Base-by-base conservation (phyloP, 2,797 vertebrate species). In the Cichlasoma orientale region DNA sequence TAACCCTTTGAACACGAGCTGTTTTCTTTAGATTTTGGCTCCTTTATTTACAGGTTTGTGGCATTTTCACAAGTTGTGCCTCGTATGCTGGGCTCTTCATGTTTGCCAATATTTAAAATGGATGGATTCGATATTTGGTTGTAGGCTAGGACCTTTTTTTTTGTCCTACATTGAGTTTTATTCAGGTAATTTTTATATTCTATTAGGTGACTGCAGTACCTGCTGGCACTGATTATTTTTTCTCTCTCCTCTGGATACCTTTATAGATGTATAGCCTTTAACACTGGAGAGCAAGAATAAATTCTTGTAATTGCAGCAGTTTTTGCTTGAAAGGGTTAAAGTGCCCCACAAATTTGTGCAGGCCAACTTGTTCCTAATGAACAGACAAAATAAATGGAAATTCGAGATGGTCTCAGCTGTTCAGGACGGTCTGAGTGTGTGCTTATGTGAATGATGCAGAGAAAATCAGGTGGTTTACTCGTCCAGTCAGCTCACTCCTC, bases 401-500 rank as follows among this genome's bases (percentile, higher is more conserved):
- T 11, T 3, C 36, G 23, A 4, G 44, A 61, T 59, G 4, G 78
- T 53, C 57, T 75, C 41, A 79, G 82, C 36, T 73, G 68, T 77
- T 50, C 10, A 52, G 70, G 29, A 69, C 21, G 16, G 14, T 55
- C 27, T 75, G 38, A 58, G 38, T 72, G 27, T 69, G 56, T 82
- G 47, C 61, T 36, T 69, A 54, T 82, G 70, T 75, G 74, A 16
- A 72, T 7, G 14, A 50, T 29, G 41, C 19, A 7, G 36, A 77
- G 47, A 55, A 72, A 86, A 82, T 86, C 77, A 78, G 79, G 82
- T 88, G 86, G 69, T 81, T 86, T 80, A 76, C 87, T 76, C 53
- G 82, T 88, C 86, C 82, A 86, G 85, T 92, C 90, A 86, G 83
- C 91, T 90, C 88, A 77, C 90, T 88, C 72, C 78, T 90, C 80